Base-by-base conservation (phyloP, 2,797 vertebrate genomes). In the Phaenicophaeus curvirostris region DNA sequence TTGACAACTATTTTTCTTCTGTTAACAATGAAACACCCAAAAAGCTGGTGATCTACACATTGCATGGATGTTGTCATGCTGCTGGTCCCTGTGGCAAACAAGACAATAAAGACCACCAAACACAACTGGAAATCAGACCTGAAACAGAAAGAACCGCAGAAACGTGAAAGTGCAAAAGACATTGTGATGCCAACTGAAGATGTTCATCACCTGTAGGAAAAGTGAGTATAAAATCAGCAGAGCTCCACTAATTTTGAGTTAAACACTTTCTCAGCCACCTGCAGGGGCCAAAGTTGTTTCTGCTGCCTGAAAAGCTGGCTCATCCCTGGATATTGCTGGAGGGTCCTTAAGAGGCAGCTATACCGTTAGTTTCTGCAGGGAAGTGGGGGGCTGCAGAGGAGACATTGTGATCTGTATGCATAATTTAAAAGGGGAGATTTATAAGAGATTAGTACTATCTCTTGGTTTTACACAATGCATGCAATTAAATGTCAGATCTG, bases 291-390 rank as follows among this genome's bases (percentile, higher is more conserved):
- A 59, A 90, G 57, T 21, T 79, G 66, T 89, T 93, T 94, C 77
- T 63, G 35, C 20, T 83, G 85, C 83, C 91, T 93, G 94, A 91
- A 96, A 93, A 78, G 78, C 62, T 95, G 95, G 92, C 81, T 95
- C 87, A 77, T 42, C 44, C 76, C 37, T 62, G 75, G 65, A 67
- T 37, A 4, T 84, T 78, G 85, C 93, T 89, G 75, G 76, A 95
- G 66, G 58, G 89, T 71, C 53, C 7, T 85, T 71, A 88, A 78
- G 15, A 35, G 57, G 10, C 54, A 82, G 30, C 42, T 91, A 37
- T 85, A 85, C 86, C 89, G 94, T 95, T 69, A 20, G 6, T 75
- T 95, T 91, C 67, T 84, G 79, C 87, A 67, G 83, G 81, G 85
- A 87, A 39, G 39, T 7, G 15, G 18, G 16, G 42, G 42, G 14